Base-by-base conservation (phyloP, 2,888 invertebrate species). In the Dasysyrphus tricinctus region DNA sequence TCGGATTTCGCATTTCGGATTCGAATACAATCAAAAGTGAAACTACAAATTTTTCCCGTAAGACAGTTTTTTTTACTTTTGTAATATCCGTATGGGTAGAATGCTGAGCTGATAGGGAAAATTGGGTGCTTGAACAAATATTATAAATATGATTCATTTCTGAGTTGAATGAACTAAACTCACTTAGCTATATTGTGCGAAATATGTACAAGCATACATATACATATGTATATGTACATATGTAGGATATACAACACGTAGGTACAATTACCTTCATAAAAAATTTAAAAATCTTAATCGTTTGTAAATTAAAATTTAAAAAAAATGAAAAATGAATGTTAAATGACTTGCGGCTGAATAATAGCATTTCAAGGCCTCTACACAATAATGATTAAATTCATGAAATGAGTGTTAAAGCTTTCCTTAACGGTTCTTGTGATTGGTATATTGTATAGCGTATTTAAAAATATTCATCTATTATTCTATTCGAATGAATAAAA, bases 21-120 rank as follows among this genome's bases (percentile, higher is more conserved):
- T 56, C 16, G 19, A 16, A 47, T 47, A 51, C 12, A 39, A 63
- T 14, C 65, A 54, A 65, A 83, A 83, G 79, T 83, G 79, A 83
- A 83, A 75, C 59, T 69, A 3, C 4, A 49, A 51, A 57, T 34
- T 69, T 59, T 42, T 37, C n/a, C 8, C 24, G 7, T 14, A 47
- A 63, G 54, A 44, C 42, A 61, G 3, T 49, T 24, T 69, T 51
- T 56, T 47, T 2, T 16, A 12, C 3, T 37, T 16, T 69, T 49
- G 34, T 19, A 5, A 37, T 44, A n/a, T 44, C 0, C 5, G 9
- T 57, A 57, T 42, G 5, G n/a, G 0, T 16, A 34, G 5, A 37
- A 57, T 34, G 16, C 2, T 37, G 11, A 37, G 16, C 2, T 37
- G 11, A 37, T 16, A 34, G 5, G 14, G 16, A 16, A 57, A 54